A percentile compares a stretch with the other conserved stretches of the same genome.
phyloP scores from a whole-genome alignment of 2,113 vertebrate species.

The Rousettus leschenaultii region DNA sequence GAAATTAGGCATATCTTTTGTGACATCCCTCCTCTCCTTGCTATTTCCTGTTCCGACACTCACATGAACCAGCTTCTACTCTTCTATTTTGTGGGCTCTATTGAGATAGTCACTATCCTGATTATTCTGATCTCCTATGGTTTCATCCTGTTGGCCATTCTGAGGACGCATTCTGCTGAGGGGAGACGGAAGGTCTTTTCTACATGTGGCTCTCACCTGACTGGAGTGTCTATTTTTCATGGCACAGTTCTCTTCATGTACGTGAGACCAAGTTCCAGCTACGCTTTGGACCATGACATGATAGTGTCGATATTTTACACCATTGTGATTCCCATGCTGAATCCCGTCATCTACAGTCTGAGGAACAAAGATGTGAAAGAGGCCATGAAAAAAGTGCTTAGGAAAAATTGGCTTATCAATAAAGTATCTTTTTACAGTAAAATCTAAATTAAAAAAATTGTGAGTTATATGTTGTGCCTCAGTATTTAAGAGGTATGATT shows the following conservation, averaged over 20 bases:
- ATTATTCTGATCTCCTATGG: constrained; percentile 61
- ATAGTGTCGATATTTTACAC: constrained; percentile 49
- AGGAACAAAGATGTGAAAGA: constrained; percentile 59
- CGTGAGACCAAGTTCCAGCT: constrained; percentile 22
- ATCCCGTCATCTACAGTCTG: constrained; percentile 51
- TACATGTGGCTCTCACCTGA: constrained; percentile 52
- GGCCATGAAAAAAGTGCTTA: no score
- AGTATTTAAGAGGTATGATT: neutral
- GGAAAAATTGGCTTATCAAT: neutral
- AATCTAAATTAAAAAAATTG: neutral
- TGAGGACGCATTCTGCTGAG: constrained; percentile 40
- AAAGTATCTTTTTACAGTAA: neutral
- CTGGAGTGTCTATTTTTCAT: constrained; percentile 32
- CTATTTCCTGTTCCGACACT: constrained; percentile 52
- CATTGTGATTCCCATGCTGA: constrained; percentile 54
- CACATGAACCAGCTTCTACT: constrained; percentile 38
- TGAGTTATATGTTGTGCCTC: neutral
- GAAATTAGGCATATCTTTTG: constrained; percentile 55
- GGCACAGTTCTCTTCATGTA: constrained; percentile 54
- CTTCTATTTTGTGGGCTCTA: constrained; percentile 27
- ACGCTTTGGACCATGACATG: neutral
- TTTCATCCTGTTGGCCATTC: constrained; percentile 42
- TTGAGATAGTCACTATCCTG: constrained; percentile 39
- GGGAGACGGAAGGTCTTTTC: constrained; percentile 62
- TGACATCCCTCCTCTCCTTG: constrained; percentile 29